Evolutionary conservation across 2,797 vertebrate genomes (phyloP), one percentile per base, ranked within the genome.

Genomic region (Rhadinocentrus ornatus): DNA sequence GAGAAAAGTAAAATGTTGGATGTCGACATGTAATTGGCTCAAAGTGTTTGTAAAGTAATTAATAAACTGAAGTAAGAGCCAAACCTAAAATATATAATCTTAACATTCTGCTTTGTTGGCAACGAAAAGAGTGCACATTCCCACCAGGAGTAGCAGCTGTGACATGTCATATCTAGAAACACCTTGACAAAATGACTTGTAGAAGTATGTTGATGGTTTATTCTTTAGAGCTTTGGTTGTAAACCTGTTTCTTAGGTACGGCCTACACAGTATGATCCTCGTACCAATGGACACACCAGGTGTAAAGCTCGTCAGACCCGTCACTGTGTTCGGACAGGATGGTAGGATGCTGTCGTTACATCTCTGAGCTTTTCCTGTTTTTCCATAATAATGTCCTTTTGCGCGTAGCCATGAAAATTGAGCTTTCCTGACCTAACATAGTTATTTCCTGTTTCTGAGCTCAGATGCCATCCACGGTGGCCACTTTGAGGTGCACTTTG

Each of bases 401-500:
- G 6, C 12, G 27, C 4, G 4, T 4, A 62, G 24, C 27, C 1
- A 1, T 46, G 18, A 39, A 29, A 60, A 4, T 39, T 53, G 2
- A 48, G 7, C n/a, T 57, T 74, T 61, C 57, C 46, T 37, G 15
- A 11, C 6, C 0, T 32, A 9, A 53, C 15, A 1, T 29, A 34
- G 3, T 0, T 0, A 4, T 16, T 22, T 0, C 2, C 16, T 37
- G 3, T 62, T 44, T 55, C 24, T 76, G 26, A 67, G 12, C 39
- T 54, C 69, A 99, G 98, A 99, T 85, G 90, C 96, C n/a, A 81
- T 94, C 26, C 96, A 99, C 0, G 97, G 97, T 35, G 97, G 97
- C 41, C 98, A 99, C 84, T 96, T 98, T 90, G 97, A 99, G 89
- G 90, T 99, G 66, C 95, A 96, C 85, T 99, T 99, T 81, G 93